Evolutionary conservation across 2,797 vertebrate species (phyloP), one percentile per base, ranked within the genome.

Genomic region (Ibycter americanus): DNA sequence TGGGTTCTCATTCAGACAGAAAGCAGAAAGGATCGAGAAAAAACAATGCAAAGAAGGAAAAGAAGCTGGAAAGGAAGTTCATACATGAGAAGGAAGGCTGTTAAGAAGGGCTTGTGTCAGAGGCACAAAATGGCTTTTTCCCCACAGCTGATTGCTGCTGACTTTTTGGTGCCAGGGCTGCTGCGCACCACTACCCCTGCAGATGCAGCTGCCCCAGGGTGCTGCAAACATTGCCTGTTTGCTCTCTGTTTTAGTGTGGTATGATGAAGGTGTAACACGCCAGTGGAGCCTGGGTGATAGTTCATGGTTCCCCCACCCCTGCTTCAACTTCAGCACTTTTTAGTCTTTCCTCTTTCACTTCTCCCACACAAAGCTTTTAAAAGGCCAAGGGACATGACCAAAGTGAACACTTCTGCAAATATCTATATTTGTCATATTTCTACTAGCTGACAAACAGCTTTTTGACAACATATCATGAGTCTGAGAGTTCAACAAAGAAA

Each of bases 141-240:
- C 16, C 26, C 9, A 4, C 0, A 4, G 3, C 77, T 31, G 29
- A 7, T 26, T n/a, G 32, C 68, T 68, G 40, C 8, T 78, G 27
- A 8, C 19, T 44, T 55, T 55, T 42, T 40, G 38, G 67, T 63
- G 15, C 27, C 22, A 21, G 66, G 51, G 54, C 49, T 65, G 61
- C 59, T 18, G 63, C 47, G 36, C 38, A 11, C 20, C 2, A 0
- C 23, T 36, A 25, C 1, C 17, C 15, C 32, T 38, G 42, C 38
- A n/a, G 7, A 7, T 1, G 1, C 46, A 27, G 38, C 66, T 54
- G 16, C 38, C 36, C 14, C 47, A 6, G 61, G 26, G 31, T 62
- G 42, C 27, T 52, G 4, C 2, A 5, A 67, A 0, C 31, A 29
- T 31, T 22, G 0, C 34, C 42, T 0, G 0, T 5, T 58, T 44